Base-by-base conservation (phyloP, 1,140 invertebrate species). In the Theocolax elegans region DNA sequence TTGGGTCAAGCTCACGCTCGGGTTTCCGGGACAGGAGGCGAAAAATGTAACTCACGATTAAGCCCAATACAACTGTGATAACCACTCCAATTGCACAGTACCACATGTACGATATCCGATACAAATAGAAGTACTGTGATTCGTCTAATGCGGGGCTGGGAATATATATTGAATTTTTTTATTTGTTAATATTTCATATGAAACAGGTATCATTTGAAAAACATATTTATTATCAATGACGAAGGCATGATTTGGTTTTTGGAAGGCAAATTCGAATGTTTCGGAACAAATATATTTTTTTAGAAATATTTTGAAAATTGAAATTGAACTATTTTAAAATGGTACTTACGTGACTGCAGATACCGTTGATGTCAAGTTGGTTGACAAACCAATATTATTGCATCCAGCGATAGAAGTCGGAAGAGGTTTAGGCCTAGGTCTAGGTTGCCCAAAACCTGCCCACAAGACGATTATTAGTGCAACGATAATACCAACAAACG, bases 371-470 rank as follows among this genome's bases (percentile, higher is more conserved):
- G 31, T 35, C 4, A 10, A 4, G 10, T 35, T 35, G 4, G 31
- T 35, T 6, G 10, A 4, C 10, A 12, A 13, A 38, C 72, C 17
- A 3, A 79, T 80, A 0, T 70, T 69, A 69, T 74, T 76, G 71
- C 92, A 93, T 4, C 88, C 89, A 1, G 87, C 87, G 0, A 86
- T 87, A 9, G 86, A 88, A n/a, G 90, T 80, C 0, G 90, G 87
- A 62, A 94, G 83, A n/a, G 82, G 85, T 0, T 80, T 75, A 4
- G 87, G 71, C 0, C 85, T 77, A 0, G 92, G 92, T 64, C 91
- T 91, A 0, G 93, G 92, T 12, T 89, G 88, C 0, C 95, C 94
- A 79, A 97, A 95, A 46, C 91, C 93, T 59, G 95, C 91, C 93
- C 92, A 95, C 12, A 94, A 85, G 21, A 91, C 91, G 23, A 94